Percentiles rank a stretch among this genome's conserved stretches.
Evolutionary conservation across 2,797 vertebrate genomes (phyloP).

Genomic region (Lithobates sylvaticus): DNA sequence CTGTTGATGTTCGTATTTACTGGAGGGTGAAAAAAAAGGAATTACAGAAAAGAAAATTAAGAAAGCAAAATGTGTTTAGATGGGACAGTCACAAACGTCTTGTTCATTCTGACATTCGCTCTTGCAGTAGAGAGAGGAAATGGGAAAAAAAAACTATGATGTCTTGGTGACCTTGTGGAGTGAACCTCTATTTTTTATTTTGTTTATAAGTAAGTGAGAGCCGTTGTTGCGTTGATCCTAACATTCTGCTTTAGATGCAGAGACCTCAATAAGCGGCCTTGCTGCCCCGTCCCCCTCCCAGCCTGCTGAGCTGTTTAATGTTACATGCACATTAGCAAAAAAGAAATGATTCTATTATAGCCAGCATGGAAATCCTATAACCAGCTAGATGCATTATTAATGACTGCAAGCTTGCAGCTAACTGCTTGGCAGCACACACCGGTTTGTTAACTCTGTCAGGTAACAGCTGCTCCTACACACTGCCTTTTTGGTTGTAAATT

Average conservation of each 20-base stretch:
- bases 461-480: neutral
- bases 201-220: slow-evolving; percentile 2
- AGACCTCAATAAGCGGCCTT: neutral
- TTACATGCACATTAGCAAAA: slow-evolving; percentile 53
- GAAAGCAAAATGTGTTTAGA: too few species aligned
- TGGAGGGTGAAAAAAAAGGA: too few species aligned
- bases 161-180: neutral
- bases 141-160: too few species aligned
- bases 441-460: slow-evolving; percentile 22
- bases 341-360: slow-evolving; percentile 52
- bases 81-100: neutral
- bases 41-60: too few species aligned
- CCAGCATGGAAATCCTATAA: slow-evolving; percentile 32
- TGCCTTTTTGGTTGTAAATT: neutral
- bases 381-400: slow-evolving; percentile 47
- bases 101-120: neutral
- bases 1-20: too few species aligned
- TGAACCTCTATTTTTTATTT: slow-evolving; percentile 31
- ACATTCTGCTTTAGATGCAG: slow-evolving; percentile 14
- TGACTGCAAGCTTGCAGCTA: neutral
- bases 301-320: slow-evolving; percentile 30
- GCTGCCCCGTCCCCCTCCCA: slow-evolving; percentile 11
- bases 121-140: neutral
- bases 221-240: slow-evolving; percentile 12
- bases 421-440: neutral